These are phyloP conservation scores for Notechis scutatus DNA, from an alignment of 2,113 vertebrate species.

Conservation along the genomic window DNA sequence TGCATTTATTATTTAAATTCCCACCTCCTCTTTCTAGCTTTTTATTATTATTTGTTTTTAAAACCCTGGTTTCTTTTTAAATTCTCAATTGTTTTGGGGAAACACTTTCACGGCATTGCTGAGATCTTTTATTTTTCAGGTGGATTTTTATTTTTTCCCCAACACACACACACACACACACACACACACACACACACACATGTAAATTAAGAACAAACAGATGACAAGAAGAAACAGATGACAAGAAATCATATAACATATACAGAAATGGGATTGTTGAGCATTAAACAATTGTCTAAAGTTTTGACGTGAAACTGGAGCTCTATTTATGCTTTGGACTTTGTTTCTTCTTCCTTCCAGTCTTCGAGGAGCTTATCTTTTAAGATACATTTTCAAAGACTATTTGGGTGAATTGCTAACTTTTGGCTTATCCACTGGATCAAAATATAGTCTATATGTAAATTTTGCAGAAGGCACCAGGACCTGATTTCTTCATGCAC, in stretches of 20 bases:
- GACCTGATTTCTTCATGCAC: background rate
- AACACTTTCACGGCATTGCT: background rate
- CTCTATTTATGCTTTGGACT: background rate
- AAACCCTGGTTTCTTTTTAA: background rate
- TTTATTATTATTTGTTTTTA: background rate
- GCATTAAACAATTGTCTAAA: constrained; percentile 46
- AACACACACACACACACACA: too few species aligned
- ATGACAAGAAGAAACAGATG: constrained; percentile 46
- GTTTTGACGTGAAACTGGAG: background rate
- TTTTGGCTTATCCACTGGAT: background rate
- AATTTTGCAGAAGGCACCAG: background rate
- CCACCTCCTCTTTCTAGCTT: too few species aligned
- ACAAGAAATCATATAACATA: constrained; percentile 6
- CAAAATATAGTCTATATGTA: background rate
- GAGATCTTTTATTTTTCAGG: background rate
- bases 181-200: too few species aligned
- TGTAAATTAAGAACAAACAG: too few species aligned
- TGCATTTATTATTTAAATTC: background rate
- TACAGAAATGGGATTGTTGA: constrained; percentile 31
- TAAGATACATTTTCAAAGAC: background rate
- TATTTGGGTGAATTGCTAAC: background rate
- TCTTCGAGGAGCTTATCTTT: background rate
- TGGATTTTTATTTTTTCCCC: background rate
- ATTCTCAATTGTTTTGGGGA: background rate
- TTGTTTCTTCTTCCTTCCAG: constrained; percentile 11